These are phyloP conservation scores for Psilanteris sp. DNA, from an alignment of 1,140 invertebrate genomes.

Conservation along the genomic window DNA sequence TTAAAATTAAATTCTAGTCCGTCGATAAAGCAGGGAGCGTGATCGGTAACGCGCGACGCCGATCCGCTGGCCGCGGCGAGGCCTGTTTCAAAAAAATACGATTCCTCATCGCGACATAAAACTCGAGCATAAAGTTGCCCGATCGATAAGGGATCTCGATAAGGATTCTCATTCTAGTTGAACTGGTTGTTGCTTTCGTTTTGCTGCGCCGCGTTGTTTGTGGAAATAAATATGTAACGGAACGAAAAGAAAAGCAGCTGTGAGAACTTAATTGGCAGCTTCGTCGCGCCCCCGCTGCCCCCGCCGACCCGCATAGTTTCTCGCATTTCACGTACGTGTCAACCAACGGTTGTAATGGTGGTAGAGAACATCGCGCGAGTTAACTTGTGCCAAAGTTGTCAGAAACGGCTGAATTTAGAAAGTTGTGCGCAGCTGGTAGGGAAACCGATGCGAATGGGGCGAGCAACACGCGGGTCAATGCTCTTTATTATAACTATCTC, in stretches of 20 bases:
- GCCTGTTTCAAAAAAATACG: slow-evolving; percentile 28
- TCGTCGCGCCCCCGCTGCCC: background rate
- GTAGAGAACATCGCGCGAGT: slow-evolving; percentile 30
- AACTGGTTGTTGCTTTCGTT: slow-evolving; percentile 29
- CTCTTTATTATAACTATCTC: slow-evolving; percentile 36
- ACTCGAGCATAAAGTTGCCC: slow-evolving; percentile 13
- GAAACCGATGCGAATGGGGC: slow-evolving; percentile 49
- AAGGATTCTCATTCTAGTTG: slow-evolving; percentile 2
- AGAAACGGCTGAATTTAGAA: slow-evolving; percentile 68
- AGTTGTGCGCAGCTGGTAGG: slow-evolving; percentile 69
- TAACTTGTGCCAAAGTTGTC: slow-evolving; percentile 62
- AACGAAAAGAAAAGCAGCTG: slow-evolving; percentile 50
- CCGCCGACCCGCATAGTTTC: slow-evolving; percentile 13
- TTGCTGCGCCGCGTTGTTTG: background rate
- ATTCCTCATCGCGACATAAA: slow-evolving; percentile 16
- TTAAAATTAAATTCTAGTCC: too few species aligned
- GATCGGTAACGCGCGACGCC: background rate
- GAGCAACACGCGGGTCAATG: slow-evolving; percentile 55
- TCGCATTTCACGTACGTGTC: slow-evolving; percentile 26
- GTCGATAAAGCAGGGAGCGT: background rate
- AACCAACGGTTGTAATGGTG: slow-evolving; percentile 42
- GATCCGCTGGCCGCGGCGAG: background rate
- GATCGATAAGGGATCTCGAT: slow-evolving; percentile 25
- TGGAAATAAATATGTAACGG: slow-evolving; percentile 44
- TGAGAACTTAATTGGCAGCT: slow-evolving; percentile 52